Conservation (phyloP, 2,113 vertebrate genomes). For the Hippopotamus amphibius region DNA sequence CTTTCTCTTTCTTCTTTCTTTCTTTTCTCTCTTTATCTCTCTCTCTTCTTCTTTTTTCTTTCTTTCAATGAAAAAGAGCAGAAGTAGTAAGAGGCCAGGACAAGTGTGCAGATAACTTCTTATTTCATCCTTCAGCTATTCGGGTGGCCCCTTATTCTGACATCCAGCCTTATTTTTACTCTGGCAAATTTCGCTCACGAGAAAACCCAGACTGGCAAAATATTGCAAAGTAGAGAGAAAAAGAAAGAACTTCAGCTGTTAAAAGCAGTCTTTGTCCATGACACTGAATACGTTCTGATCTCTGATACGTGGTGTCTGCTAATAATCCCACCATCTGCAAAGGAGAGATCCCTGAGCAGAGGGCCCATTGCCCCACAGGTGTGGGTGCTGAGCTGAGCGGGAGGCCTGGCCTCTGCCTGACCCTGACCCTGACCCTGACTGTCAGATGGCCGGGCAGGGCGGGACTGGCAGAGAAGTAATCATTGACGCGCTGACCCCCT, state of each 20-base stretch:
- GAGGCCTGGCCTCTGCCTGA: not conserved
- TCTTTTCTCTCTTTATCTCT: too few relatives aligned
- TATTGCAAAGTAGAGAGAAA: not conserved
- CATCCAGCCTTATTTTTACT: constrained; percentile 37
- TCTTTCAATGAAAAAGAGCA: not conserved
- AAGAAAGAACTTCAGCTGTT: constrained; percentile 58
- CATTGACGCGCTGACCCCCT: not conserved
- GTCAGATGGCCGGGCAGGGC: not conserved
- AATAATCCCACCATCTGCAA: not conserved
- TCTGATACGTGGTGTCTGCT: not conserved
- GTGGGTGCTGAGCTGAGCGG: not conserved
- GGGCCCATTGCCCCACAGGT: too few relatives aligned
- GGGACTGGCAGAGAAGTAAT: not conserved
- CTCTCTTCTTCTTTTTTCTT: not conserved
- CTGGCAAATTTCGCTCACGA: constrained; percentile 45
- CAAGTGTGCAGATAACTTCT: not conserved
- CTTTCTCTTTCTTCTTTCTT: not conserved
- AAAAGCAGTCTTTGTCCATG: constrained; percentile 71
- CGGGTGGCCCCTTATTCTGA: constrained; percentile 10
- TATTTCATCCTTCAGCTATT: constrained; percentile 19
- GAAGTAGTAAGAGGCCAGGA: constrained; percentile 29
- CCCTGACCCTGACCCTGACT: not conserved
- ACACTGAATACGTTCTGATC: not conserved
- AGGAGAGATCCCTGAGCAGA: not conserved
- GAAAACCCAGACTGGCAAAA: constrained; percentile 64